Evolutionary conservation across 2,888 invertebrate species (phyloP), one percentile per base, ranked within the genome.

Genomic region (Leptopilina myrica): DNA sequence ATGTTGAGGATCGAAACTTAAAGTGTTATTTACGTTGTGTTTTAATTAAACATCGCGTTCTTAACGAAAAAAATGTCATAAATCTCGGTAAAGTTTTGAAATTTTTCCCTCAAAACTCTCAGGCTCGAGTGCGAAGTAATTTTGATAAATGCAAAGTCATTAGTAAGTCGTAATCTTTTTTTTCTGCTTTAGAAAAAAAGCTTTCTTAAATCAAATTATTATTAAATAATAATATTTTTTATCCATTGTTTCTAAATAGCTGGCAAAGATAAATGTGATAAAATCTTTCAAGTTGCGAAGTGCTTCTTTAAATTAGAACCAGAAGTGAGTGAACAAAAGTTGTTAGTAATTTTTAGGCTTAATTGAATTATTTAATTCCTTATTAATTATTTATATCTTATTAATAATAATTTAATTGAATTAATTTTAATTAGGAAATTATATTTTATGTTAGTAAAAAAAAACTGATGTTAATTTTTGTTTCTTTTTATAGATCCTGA

Each of bases 1-100:
- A 85, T 12, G 85, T 85, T 49, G 80, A 86, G 8, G 89, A 90
- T 78, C 81, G 64, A 5, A 87, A 85, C 75, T 80, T 89, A 53
- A 90, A 90, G 76, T 91, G 91, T 80, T 91, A 90, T 80, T 62
- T 91, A 9, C 86, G 84, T 75, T 91, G 91, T 78, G 87, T 88
- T 33, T 85, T 90, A 88, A 76, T 82, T 46, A 89, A 86, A 78
- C 85, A 85, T 76, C 87, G 89, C 26, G 86, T 90, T 66, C 81
- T 90, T 43, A 84, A 84, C 9, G 77, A 82, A 11, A 81, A 87
- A 40, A 85, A 85, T 73, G 83, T 87, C 40, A 75, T 90, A 9
- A 86, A 90, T 73, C 76, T 90, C 46, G 87, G 87, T 69, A 86
- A 83, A 20, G 85, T 85, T 2, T 69, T 90, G 26, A 86, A 87